Evolutionary conservation across 2,888 invertebrate species (phyloP).

Genomic region (Microctonus brassicae): DNA sequence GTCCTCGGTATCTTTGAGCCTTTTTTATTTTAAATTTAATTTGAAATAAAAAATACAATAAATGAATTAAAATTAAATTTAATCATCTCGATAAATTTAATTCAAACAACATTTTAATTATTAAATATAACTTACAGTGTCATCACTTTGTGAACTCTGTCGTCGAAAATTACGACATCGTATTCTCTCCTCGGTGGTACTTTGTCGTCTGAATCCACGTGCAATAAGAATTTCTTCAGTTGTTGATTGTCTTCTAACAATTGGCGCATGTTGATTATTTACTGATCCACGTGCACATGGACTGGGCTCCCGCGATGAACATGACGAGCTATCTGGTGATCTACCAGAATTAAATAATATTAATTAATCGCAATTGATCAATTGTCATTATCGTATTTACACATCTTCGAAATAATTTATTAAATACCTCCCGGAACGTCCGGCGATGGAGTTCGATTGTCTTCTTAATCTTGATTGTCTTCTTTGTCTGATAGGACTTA

Average conservation of each 20-base stretch:
- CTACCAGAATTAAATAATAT: constrained; percentile 51
- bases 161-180: constrained; percentile 91
- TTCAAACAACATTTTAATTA: neutral
- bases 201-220: constrained; percentile 89
- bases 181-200: constrained; percentile 94
- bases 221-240: constrained; percentile 93
- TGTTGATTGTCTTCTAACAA: constrained; percentile 88
- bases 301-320: constrained; percentile 88
- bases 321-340: constrained; percentile 75
- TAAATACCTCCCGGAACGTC: constrained; percentile 69
- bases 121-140: constrained; percentile 62
- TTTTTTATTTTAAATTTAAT: constrained; percentile 34
- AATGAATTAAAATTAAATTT: no score
- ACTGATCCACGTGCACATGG: constrained; percentile 77
- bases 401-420: neutral
- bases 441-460: constrained; percentile 84
- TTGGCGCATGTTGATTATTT: constrained; percentile 71
- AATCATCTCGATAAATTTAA: no score
- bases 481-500: constrained; percentile 82
- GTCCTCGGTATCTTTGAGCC: constrained; percentile 74
- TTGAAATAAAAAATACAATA: neutral
- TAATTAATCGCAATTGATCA: neutral
- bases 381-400: neutral
- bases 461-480: constrained; percentile 78
- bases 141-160: constrained; percentile 91